Evolutionary conservation across 2,113 vertebrate species (phyloP).

Genomic region (Coptodon bakossiorum): DNA sequence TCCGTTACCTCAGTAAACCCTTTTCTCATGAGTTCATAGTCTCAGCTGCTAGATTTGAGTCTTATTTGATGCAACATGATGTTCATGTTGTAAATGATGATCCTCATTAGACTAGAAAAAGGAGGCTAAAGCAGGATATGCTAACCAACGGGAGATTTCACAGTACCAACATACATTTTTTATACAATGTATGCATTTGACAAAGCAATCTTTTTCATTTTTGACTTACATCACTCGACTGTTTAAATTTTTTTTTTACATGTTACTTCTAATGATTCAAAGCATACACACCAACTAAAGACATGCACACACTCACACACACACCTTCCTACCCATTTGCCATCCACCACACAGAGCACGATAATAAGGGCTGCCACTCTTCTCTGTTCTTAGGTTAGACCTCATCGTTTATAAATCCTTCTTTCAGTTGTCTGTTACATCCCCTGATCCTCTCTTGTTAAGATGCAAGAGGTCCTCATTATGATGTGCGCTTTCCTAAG

Average conservation of each 20-base stretch:
- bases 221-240: background rate
- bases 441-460: constrained; percentile 16
- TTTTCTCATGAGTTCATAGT: background rate
- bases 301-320: background rate
- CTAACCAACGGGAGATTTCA: background rate
- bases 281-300: background rate
- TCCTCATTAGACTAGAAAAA: background rate
- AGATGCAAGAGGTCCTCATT: constrained; percentile 43
- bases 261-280: background rate
- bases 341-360: background rate
- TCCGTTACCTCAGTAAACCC: background rate
- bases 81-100: background rate
- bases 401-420: constrained; percentile 1
- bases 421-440: constrained; percentile 15
- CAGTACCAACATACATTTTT: background rate
- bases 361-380: constrained; percentile 19
- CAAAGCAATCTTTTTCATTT: background rate
- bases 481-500: constrained; percentile 31
- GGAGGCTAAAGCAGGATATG: background rate
- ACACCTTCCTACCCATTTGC: background rate
- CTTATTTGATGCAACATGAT: background rate
- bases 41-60: background rate
- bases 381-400: constrained; percentile 16
- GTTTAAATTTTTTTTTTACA: rapidly evolving
- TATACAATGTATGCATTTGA: background rate